Percentiles rank a stretch among this genome's conserved stretches.
Evolutionary conservation across 2,797 vertebrate genomes (phyloP).

Genomic region (Scolopax rusticola): DNA sequence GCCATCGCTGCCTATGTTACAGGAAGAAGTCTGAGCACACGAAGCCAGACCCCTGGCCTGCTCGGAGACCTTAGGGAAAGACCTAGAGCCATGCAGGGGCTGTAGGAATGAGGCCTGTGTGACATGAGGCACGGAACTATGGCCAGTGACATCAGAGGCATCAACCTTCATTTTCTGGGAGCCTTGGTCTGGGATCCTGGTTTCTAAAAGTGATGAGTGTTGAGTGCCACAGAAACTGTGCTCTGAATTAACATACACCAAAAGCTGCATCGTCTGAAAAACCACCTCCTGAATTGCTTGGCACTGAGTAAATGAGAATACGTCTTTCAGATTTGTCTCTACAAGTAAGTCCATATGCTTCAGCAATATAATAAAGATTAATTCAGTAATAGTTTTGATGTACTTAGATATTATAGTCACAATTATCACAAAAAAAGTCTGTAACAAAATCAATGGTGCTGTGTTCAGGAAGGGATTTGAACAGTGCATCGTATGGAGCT

Average conservation of each 20-base stretch:
- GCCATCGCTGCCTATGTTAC: rapidly evolving
- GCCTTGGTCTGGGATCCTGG: neutral
- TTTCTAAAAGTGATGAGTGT: neutral
- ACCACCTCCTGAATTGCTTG: neutral
- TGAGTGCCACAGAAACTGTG: neutral
- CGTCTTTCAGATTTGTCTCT: neutral
- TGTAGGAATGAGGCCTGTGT: neutral
- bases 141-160: neutral
- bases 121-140: rapidly evolving
- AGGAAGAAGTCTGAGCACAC: rapidly evolving
- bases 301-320: neutral
- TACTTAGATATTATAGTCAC: neutral
- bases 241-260: rapidly evolving
- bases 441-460: neutral
- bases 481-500: rapidly evolving
- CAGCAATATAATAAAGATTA: neutral
- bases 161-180: neutral
- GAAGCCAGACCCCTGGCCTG: neutral
- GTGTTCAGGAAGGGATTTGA: neutral
- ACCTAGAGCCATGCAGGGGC: rapidly evolving
- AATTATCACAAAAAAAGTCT: neutral
- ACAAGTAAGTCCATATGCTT: neutral
- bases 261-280: neutral
- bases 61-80: neutral
- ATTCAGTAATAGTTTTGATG: neutral